Conservation (phyloP, 2,888 invertebrate genomes). For the Lepidocyrtoides sp. region DNA sequence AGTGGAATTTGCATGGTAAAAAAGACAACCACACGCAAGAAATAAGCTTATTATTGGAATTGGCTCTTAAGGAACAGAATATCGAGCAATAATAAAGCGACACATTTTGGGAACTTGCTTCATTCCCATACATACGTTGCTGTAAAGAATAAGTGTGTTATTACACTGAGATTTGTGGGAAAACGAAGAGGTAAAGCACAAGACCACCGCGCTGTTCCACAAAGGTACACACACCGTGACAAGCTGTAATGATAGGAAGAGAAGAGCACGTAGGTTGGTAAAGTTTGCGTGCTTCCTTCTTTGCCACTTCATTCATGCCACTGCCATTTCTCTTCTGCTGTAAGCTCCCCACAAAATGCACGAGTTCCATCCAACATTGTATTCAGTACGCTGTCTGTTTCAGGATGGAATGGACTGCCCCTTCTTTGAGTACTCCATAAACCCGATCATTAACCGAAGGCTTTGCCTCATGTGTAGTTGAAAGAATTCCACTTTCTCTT, state of each 20-base stretch:
- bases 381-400: conserved; percentile 72
- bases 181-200: conserved; percentile 33
- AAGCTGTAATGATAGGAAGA: conserved; percentile 47
- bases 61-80: background rate
- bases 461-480: background rate
- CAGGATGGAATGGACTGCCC: conserved; percentile 68
- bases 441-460: conserved; percentile 27
- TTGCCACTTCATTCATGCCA: conserved; percentile 64
- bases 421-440: background rate
- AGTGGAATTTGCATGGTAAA: background rate
- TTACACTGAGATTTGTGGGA: conserved; percentile 23
- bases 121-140: background rate
- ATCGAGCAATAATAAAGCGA: too few species aligned
- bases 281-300: conserved; percentile 59
- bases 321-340: conserved; percentile 18
- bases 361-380: conserved; percentile 52
- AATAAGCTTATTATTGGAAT: background rate
- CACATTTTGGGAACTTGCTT: background rate
- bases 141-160: background rate
- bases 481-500: background rate
- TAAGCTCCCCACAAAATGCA: conserved; percentile 63
- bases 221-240: conserved; percentile 55
- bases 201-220: conserved; percentile 47
- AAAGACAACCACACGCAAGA: background rate
- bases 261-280: conserved; percentile 60